Conservation (phyloP, 2,113 vertebrate species). For the western clawed frog (Xenopus tropicalis) region UCB_Xtro_10.0 CM004449.2:30625501-30626000, state of each 20-base stretch:
- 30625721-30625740: background rate
- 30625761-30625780: conserved; percentile 47
- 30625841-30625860: conserved; percentile 56
- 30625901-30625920: conserved; percentile 50
- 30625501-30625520: no score
- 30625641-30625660: no score
- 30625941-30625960: conserved; percentile 42
- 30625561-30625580: no score
- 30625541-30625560: no score
- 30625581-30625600: no score
- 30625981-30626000: background rate
- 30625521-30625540: no score
- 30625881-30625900: conserved; percentile 61
- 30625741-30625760: conserved; percentile 50
- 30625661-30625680: no score
- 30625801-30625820: conserved; percentile 61
- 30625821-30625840: conserved; percentile 52
- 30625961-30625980: conserved; percentile 45
- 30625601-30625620: no score
- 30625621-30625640: no score
- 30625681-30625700: no score
- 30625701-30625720: no score
- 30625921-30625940: conserved; percentile 55
- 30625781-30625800: conserved; percentile 28
- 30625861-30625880: conserved; percentile 64